Conservation (phyloP, 2,888 invertebrate genomes). For the Tribolium freemani region DNA sequence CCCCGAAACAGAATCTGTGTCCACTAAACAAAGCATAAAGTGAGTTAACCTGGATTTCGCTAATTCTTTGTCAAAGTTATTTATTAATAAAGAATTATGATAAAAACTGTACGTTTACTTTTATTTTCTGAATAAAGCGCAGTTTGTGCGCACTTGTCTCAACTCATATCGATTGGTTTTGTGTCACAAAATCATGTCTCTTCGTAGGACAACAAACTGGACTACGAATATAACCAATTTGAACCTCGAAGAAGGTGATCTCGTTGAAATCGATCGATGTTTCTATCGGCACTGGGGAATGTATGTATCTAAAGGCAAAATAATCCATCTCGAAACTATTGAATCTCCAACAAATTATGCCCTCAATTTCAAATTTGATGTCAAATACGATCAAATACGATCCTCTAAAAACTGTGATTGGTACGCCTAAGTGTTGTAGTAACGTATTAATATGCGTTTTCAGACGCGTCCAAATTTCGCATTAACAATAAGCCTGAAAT, state of each 20-base stretch:
- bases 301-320: background rate
- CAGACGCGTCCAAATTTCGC: background rate
- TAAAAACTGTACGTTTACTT: background rate
- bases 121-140: background rate
- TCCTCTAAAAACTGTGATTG: background rate
- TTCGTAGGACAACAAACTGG: background rate
- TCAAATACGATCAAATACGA: background rate
- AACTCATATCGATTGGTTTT: background rate
- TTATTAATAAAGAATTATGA: background rate
- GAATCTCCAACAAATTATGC: background rate
- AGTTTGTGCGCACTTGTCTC: background rate
- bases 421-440: background rate
- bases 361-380: background rate
- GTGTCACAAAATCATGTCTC: background rate
- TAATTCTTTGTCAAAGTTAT: background rate
- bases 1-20: background rate
- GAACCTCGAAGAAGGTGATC: background rate
- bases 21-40: background rate
- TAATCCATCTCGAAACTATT: background rate
- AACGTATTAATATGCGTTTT: background rate
- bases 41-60: background rate
- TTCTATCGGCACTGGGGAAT: background rate
- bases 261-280: background rate
- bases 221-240: background rate
- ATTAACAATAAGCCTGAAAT: background rate